Evolutionary conservation across 2,113 vertebrate genomes (phyloP), one percentile per base, ranked within the genome.

Genomic region (Ceyx cyanopectus): DNA sequence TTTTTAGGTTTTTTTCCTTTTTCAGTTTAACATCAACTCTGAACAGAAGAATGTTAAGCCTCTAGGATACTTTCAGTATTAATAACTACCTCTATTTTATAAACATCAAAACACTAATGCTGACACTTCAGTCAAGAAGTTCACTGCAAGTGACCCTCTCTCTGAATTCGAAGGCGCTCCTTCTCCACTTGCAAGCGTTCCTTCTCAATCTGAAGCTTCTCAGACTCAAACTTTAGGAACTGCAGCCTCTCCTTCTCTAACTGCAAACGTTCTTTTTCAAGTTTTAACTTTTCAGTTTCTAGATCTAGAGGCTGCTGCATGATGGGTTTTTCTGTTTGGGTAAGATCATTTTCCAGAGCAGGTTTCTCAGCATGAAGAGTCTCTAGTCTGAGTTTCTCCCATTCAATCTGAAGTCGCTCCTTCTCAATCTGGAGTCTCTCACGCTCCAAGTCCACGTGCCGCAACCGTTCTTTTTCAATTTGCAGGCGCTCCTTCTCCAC

Each of bases 101-200:
- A 91, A 95, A 94, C 90, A 96, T 32, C 87, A 41, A 84, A 94
- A 81, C 63, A 58, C 81, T 86, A 84, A 48, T 1, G 16, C 6
- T 89, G 70, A 88, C 50, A 37, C 29, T 48, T 72, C 23, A 66
- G 41, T 46, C 5, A 1, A 68, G 45, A n/a, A 7, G 12, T 67
- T 98, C 95, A 98, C 93, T 97, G 98, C 93, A 98, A 81, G 84
- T 98, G 98, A 34, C 98, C 98, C 80, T 99, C 98, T 85, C 98
- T 98, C 94, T 99, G 99, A 96, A 99, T 98, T 73, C 98, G 97
- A 95, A 99, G 98, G 78, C 98, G 98, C 88, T 99, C 99, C 82
- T 99, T 99, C 95, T 99, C 99, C 90, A 99, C 98, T 92, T 98
- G 98, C 51, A 99, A 98, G 72, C 98, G 98, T 40, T 99, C 99